Conservation (phyloP, 2,888 invertebrate species). For the Orthosia cruda region DNA sequence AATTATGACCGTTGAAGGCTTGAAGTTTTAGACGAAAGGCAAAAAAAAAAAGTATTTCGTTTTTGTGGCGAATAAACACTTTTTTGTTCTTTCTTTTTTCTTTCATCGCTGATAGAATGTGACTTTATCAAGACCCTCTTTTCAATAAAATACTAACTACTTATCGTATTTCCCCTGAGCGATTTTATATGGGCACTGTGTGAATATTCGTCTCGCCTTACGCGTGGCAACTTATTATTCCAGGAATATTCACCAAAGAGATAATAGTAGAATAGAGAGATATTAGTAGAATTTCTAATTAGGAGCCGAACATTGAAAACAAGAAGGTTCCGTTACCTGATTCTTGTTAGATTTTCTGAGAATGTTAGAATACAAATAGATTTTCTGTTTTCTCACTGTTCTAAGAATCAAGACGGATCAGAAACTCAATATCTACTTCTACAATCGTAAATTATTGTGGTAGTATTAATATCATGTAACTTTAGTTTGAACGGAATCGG, state of each 20-base stretch:
- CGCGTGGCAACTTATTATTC: neutral
- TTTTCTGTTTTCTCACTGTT: neutral
- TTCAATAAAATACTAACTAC: neutral
- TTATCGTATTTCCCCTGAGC: neutral
- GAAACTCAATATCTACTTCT: neutral
- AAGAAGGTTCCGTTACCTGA: neutral
- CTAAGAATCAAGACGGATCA: neutral
- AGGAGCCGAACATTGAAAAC: neutral
- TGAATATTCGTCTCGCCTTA: neutral
- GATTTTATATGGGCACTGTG: neutral
- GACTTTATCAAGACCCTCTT: no score
- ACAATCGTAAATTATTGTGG: neutral
- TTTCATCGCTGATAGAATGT: neutral
- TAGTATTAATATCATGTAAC: neutral
- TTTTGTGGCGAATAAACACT: no score
- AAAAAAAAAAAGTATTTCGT: no score
- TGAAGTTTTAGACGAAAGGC: no score
- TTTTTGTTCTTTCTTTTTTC: no score
- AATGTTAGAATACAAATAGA: neutral
- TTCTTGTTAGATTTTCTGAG: neutral
- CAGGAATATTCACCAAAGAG: neutral
- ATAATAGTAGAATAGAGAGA: no score
- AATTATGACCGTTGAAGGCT: no score
- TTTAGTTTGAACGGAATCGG: neutral
- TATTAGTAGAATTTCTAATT: neutral